phyloP scores from a whole-genome alignment of 2,797 vertebrate genomes.

The Otus scops region DNA sequence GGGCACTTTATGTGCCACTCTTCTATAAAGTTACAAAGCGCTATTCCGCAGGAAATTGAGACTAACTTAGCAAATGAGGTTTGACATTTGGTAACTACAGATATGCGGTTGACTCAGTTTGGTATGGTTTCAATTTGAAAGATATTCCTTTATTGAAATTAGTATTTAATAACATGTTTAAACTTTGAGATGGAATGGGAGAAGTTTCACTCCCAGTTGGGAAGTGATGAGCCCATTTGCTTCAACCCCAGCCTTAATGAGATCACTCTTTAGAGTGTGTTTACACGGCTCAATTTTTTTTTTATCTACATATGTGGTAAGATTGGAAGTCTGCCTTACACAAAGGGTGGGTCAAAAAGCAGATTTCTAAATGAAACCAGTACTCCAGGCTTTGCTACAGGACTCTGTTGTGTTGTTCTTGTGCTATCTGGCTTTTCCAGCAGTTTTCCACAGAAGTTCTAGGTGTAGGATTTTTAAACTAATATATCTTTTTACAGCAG shows the following conservation, averaged over 20 bases:
- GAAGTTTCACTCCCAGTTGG: neutral
- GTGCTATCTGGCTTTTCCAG: neutral
- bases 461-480: neutral
- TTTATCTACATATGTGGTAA: neutral
- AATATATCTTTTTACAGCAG: neutral
- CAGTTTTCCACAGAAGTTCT: neutral
- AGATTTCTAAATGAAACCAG: neutral
- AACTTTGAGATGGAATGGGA: neutral
- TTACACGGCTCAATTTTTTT: neutral
- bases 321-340: neutral
- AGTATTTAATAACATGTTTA: neutral
- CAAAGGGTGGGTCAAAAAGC: neutral
- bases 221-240: neutral
- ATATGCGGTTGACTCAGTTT: neutral
- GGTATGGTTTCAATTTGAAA: neutral
- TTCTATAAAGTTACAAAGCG: neutral
- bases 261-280: neutral
- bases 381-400: neutral
- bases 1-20: neutral
- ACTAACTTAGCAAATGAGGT: neutral
- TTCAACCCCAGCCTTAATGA: neutral
- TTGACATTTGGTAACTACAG: neutral
- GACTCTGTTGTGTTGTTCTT: rapidly evolving
- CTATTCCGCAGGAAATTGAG: neutral
- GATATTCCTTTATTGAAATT: neutral